Percentiles rank a stretch among this genome's conserved stretches.
Conservation (phyloP, 92 coral and sea anemone genomes). For the Umimayanthus kanabou region DNA sequence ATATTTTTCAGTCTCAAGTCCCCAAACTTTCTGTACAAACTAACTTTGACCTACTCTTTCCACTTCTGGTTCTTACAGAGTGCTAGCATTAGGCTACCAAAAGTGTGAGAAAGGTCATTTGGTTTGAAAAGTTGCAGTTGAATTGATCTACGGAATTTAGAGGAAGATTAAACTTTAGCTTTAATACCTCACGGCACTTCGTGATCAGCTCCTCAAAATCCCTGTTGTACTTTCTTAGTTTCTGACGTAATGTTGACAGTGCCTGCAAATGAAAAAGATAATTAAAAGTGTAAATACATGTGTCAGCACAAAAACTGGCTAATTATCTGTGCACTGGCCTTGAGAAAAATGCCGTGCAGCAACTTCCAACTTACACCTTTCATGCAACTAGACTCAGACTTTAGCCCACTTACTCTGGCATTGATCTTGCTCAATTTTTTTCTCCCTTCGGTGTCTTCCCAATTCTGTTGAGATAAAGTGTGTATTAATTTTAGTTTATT, state of each 20-base stretch:
- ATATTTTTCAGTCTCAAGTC: no score
- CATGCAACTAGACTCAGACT: no score
- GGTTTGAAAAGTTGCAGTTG: no score
- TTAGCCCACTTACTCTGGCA: conserved; percentile 72
- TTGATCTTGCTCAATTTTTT: conserved; percentile 91
- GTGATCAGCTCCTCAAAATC: conserved; percentile 81
- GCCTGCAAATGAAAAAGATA: conserved; percentile 57
- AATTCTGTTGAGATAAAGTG: conserved; percentile 57
- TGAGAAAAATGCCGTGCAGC: no score
- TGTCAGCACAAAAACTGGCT: neutral
- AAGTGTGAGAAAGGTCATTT: no score
- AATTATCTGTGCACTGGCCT: no score
- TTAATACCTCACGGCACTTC: conserved; percentile 90
- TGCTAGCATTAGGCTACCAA: no score
- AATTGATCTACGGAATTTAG: no score
- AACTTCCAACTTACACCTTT: no score
- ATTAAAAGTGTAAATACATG: neutral
- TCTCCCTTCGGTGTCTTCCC: conserved; percentile 98
- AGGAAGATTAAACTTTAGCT: neutral
- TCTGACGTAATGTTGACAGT: conserved; percentile 89
- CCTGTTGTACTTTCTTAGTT: conserved; percentile 90
- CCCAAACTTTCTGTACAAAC: no score
- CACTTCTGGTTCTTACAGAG: no score
- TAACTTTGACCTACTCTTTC: no score
- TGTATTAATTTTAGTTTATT: neutral